Evolutionary conservation across 1,140 invertebrate species (phyloP).

Genomic region (Trachymyrmex cornetzi): DNA sequence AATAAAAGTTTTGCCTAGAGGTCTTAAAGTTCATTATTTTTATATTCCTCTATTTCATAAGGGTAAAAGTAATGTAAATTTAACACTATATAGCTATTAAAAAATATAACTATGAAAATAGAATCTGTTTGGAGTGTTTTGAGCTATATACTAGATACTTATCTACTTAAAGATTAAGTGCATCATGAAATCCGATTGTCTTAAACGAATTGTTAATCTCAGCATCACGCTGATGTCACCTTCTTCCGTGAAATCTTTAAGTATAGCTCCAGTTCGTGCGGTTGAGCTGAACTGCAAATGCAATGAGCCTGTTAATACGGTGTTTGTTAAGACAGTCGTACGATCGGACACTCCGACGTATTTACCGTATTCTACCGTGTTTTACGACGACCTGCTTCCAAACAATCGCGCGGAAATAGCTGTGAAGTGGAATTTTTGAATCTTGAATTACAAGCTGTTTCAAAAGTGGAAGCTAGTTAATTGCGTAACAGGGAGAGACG

Average conservation of each 20-base stretch:
- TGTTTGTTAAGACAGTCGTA: slow-evolving; percentile 69
- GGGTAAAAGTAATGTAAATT: too few species aligned
- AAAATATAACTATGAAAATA: too few species aligned
- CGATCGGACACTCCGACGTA: slow-evolving; percentile 43
- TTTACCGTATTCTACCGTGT: slow-evolving; percentile 53
- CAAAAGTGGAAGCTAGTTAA: slow-evolving; percentile 34
- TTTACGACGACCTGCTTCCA: slow-evolving; percentile 71
- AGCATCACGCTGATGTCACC: background rate
- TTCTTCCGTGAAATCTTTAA: slow-evolving; percentile 32
- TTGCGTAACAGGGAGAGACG: slow-evolving; percentile 34
- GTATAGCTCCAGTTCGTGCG: slow-evolving; percentile 11
- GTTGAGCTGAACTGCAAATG: slow-evolving; percentile 34
- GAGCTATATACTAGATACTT: too few species aligned
- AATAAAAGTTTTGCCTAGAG: too few species aligned
- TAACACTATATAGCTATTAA: too few species aligned
- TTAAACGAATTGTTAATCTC: slow-evolving; percentile 29
- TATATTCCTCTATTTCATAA: too few species aligned
- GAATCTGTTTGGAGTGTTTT: too few species aligned
- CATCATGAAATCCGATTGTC: slow-evolving; percentile 17
- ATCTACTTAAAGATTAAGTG: background rate
- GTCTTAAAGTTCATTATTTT: too few species aligned
- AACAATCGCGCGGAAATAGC: slow-evolving; percentile 60
- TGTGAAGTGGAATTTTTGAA: slow-evolving; percentile 37
- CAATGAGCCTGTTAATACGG: slow-evolving; percentile 66
- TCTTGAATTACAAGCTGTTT: slow-evolving; percentile 50